Evolutionary conservation across 2,888 invertebrate genomes (phyloP).

Genomic region (Eurytoma californica): DNA sequence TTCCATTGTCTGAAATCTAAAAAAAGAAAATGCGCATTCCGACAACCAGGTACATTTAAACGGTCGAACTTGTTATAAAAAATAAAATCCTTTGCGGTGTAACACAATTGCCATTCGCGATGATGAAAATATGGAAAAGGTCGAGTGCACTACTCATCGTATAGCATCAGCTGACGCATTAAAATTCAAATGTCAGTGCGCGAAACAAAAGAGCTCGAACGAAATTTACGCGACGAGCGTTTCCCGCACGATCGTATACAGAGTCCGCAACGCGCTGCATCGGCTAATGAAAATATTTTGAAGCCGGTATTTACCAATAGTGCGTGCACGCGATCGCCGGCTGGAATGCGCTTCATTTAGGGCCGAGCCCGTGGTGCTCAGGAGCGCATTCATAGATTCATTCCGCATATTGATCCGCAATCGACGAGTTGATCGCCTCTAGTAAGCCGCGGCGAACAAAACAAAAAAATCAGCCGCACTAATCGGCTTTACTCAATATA

Average conservation of each 20-base stretch:
- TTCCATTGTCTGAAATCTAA: no score
- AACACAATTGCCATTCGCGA: no score
- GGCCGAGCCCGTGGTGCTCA: not conserved
- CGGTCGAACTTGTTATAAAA: no score
- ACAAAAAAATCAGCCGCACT: slow-evolving; percentile 14
- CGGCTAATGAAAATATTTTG: slow-evolving; percentile 34
- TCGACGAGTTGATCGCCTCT: not conserved
- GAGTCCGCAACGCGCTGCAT: not conserved
- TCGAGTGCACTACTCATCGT: not conserved
- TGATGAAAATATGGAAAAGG: no score
- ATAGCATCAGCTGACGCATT: not conserved
- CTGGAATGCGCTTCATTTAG: slow-evolving; percentile 38
- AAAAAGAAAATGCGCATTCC: no score
- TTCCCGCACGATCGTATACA: not conserved
- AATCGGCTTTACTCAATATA: not conserved
- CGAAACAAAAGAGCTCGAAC: not conserved
- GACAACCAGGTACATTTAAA: no score
- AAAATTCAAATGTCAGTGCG: slow-evolving; percentile 14
- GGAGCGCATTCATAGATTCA: not conserved
- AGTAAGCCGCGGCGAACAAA: not conserved
- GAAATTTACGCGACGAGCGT: slow-evolving; percentile 9
- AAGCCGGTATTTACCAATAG: slow-evolving; percentile 40
- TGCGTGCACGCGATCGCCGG: not conserved
- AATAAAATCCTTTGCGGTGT: no score
- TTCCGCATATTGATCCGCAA: slow-evolving; percentile 28